Evolutionary conservation across 2,113 vertebrate species (phyloP).

Genomic region (Melanocharis versteri): DNA sequence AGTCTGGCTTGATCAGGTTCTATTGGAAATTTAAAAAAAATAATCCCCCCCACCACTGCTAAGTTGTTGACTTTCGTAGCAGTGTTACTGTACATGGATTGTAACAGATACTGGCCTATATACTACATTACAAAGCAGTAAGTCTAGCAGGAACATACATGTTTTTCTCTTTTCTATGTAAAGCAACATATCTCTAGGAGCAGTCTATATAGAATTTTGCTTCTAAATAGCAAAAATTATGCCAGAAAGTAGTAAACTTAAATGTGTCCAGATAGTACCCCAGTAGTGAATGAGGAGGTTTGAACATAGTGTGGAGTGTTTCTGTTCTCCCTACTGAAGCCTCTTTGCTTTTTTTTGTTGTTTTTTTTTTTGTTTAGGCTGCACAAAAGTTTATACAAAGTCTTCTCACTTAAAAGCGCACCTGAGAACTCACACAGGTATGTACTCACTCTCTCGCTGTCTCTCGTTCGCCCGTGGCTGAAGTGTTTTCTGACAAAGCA

Average conservation of each 20-base stretch:
- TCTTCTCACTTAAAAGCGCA: constrained; percentile 97
- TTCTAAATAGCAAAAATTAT: background rate
- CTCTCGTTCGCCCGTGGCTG: constrained; percentile 44
- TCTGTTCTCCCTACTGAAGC: background rate
- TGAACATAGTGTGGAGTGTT: accelerated
- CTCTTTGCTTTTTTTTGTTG: constrained; percentile 38
- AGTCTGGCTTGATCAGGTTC: background rate
- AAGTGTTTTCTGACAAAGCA: constrained; percentile 42
- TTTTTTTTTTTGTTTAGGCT: constrained; percentile 77
- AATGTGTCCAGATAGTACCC: background rate
- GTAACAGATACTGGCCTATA: background rate
- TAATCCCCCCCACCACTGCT: too few relatives aligned
- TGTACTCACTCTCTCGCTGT: constrained; percentile 17
- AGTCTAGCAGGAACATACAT: background rate
- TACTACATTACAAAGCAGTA: background rate
- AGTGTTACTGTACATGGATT: background rate
- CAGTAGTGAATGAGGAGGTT: background rate
- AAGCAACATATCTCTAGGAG: background rate
- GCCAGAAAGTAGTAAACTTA: background rate
- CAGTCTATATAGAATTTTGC: background rate
- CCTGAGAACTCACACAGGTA: constrained; percentile 96
- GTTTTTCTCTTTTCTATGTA: background rate
- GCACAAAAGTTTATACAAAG: constrained; percentile 97
- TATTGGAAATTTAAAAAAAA: background rate
- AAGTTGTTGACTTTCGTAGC: background rate